Evolutionary conservation across 1,140 invertebrate genomes (phyloP), one percentile per base, ranked within the genome.

Genomic region (Cataglyphis hispanica): DNA sequence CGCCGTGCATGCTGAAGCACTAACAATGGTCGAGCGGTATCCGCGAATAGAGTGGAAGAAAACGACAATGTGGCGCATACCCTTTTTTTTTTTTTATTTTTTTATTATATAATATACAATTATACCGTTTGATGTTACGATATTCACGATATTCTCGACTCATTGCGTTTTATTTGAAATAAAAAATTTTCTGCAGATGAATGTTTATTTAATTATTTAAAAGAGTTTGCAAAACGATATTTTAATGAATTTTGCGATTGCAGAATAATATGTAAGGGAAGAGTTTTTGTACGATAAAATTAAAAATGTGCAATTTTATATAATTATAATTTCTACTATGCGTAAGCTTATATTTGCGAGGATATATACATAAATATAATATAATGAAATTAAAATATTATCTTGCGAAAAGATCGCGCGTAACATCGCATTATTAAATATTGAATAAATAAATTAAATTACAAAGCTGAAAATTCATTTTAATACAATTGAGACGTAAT

Each of bases 1-100:
- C 63, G 46, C 16, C 34, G 25, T 69, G 43, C 76, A 80, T 37
- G 43, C n/a, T 78, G 46, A 80, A 80, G 43, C 6, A 69, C 43
- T 37, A 80, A 67, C 76, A 56, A 27, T 50, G 31, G 34, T 58
- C 22, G 60, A 63, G 25, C 13, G 25, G 31, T 80, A 69, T n/a
- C 16, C 46, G 46, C n/a, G 46, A 70, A 40, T 70, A 56, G 27
- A 56, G 56, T 25, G 34, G 16, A 37, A 80, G 69, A 78, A 34
- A 56, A 56, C 16, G 19, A 10, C 46, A 34, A 50, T 70, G 46
- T 70, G 22, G 27, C n/a, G 64, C 10, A 10, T 16, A n/a, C n/a
- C n/a, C n/a, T n/a, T n/a, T n/a, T n/a, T n/a, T n/a, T n/a, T n/a
- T n/a, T n/a, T n/a, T n/a, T n/a, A n/a, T n/a, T n/a, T n/a, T n/a